Percentiles rank a stretch among this genome's conserved stretches.
Conservation (phyloP, 2,888 invertebrate genomes). For the Orgyia antiqua region DNA sequence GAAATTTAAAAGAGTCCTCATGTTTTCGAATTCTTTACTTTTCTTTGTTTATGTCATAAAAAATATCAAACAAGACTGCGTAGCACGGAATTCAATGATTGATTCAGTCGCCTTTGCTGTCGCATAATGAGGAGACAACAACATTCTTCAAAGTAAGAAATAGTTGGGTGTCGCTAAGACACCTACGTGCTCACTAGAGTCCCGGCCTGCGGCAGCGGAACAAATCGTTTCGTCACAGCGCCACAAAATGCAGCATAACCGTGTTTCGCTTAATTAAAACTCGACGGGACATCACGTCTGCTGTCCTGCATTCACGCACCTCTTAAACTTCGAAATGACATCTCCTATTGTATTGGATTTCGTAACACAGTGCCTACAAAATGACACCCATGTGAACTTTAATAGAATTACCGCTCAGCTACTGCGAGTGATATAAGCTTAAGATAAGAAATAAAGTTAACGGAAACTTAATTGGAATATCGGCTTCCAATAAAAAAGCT, state of each 20-base stretch:
- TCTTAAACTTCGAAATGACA: slow-evolving; percentile 51
- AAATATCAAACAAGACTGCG: slow-evolving; percentile 64
- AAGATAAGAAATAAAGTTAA: slow-evolving; percentile 54
- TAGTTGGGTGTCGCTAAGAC: slow-evolving; percentile 59
- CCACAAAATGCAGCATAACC: slow-evolving; percentile 58
- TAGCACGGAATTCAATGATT: slow-evolving; percentile 56
- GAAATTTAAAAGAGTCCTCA: slow-evolving; percentile 24
- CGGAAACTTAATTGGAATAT: slow-evolving; percentile 56
- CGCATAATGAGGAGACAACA: slow-evolving; percentile 67
- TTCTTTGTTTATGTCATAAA: slow-evolving; percentile 53
- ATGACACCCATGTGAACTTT: slow-evolving; percentile 46
- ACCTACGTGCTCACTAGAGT: slow-evolving; percentile 59
- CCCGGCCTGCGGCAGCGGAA: slow-evolving; percentile 52
- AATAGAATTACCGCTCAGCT: slow-evolving; percentile 57
- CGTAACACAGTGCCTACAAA: slow-evolving; percentile 42
- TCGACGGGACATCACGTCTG: slow-evolving; percentile 64
- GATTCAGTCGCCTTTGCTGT: slow-evolving; percentile 57
- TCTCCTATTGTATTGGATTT: slow-evolving; percentile 54
- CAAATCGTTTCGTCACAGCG: slow-evolving; percentile 69
- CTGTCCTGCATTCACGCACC: slow-evolving; percentile 45
- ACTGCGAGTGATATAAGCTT: slow-evolving; percentile 51
- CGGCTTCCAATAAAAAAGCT: slow-evolving; percentile 45
- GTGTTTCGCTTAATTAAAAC: slow-evolving; percentile 71
- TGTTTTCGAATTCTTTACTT: slow-evolving; percentile 47
- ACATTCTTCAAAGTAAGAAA: slow-evolving; percentile 59